Evolutionary conservation across 1,140 invertebrate genomes (phyloP).

Genomic region (Hetaerina americana): DNA sequence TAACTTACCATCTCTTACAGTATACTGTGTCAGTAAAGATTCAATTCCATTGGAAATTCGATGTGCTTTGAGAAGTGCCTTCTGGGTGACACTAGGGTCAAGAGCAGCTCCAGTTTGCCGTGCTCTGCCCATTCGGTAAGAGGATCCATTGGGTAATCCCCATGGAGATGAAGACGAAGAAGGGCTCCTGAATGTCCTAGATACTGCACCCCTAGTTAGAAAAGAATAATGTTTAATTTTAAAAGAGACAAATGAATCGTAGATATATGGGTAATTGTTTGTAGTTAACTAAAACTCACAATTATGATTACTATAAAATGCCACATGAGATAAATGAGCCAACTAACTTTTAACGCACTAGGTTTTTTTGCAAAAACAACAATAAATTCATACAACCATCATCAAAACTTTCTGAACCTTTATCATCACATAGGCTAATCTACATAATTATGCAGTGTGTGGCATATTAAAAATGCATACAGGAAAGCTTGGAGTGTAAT

Average conservation of each 20-base stretch:
- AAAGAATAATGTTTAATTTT: conserved; percentile 4
- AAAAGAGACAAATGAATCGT: conserved; percentile 5
- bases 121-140: not conserved
- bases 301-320: too few relatives aligned
- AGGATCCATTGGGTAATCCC: not conserved
- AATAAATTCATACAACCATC: too few relatives aligned
- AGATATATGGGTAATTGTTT: too few relatives aligned
- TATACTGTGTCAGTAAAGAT: not conserved
- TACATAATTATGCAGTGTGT: too few relatives aligned
- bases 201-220: not conserved
- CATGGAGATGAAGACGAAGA: not conserved
- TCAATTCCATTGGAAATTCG: not conserved
- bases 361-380: too few relatives aligned
- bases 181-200: conserved; percentile 7
- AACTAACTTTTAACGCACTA: too few relatives aligned
- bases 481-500: too few relatives aligned
- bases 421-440: too few relatives aligned
- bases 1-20: not conserved
- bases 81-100: not conserved
- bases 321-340: too few relatives aligned
- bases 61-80: not conserved
- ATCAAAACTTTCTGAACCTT: too few relatives aligned
- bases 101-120: not conserved
- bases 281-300: too few relatives aligned
- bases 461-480: too few relatives aligned